Evolutionary conservation across 2,113 vertebrate species (phyloP), one percentile per base, ranked within the genome.

Genomic region (Halichoeres trimaculatus): DNA sequence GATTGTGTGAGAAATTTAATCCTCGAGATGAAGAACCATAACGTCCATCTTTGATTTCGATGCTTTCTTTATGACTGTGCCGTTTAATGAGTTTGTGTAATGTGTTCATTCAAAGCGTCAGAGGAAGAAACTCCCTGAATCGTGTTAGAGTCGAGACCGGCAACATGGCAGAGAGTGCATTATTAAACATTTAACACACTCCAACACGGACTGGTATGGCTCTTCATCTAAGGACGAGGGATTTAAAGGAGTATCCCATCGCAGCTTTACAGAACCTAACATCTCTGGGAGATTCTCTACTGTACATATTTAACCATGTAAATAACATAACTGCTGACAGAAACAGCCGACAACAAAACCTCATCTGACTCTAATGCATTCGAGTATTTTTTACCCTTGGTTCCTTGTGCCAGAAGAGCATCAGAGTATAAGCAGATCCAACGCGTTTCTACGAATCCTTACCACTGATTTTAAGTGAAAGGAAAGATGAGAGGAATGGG

Each of bases 231-330:
- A 85, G 82, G 87, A 87, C 76, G 67, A 80, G 72, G 70, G 75
- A 67, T 77, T 69, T 65, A 81, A 87, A 81, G 71, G 85, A 88
- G 84, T 78, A 59, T 78, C 81, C 87, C 87, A 86, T 80, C 78
- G 85, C 90, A 91, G 88, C 89, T 90, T 90, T 90, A 91, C 86
- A 86, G 85, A 86, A 90, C 74, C 38, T 86, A 84, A 90, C 90
- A 91, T 87, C 90, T 91, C 90, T 91, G 89, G 90, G 90, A 91
- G 82, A 90, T 88, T 88, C 80, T 90, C 84, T 88, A 84, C 78
- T 91, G 88, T 88, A 91, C 80, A 89, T 91, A 90, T 35, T 23
- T 55, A 85, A 81, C 75, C 2, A 84, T 88, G 86, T 91, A 90
- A 88, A 92, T 88, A 85, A 50, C 87, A 85, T 80, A 68, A 78